Conservation (phyloP, 2,888 invertebrate species). For the Nephrotoma guestfalica region DNA sequence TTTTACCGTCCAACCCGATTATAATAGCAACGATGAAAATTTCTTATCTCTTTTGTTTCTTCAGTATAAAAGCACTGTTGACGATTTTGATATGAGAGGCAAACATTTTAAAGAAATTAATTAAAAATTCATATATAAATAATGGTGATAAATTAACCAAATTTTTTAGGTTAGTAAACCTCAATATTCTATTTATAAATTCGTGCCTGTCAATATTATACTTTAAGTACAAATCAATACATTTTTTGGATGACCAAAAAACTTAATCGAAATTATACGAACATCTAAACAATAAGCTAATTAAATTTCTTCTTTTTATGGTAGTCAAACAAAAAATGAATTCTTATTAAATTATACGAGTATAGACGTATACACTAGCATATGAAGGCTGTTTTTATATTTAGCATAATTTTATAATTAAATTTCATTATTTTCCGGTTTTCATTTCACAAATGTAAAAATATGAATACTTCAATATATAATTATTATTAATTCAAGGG, state of each 20-base stretch:
- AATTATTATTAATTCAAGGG: background rate
- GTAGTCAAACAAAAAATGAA: background rate
- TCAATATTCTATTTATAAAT: background rate
- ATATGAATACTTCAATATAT: background rate
- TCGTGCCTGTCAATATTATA: background rate
- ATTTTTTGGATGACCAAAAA: background rate
- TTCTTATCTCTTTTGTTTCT: background rate
- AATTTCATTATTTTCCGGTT: background rate
- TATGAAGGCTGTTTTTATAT: background rate
- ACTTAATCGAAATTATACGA: background rate
- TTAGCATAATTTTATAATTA: background rate
- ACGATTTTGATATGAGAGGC: background rate
- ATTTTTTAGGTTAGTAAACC: background rate
- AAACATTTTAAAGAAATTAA: background rate
- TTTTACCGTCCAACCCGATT: background rate
- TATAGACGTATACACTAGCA: background rate
- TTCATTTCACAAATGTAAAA: background rate
- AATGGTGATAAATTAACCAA: background rate
- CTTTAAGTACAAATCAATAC: background rate
- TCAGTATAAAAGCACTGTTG: background rate
- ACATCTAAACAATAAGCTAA: background rate
- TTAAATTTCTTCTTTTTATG: background rate
- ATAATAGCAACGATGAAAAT: background rate
- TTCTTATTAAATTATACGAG: background rate
- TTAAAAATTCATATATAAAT: background rate